These are phyloP conservation scores for Nycticorax nycticorax DNA, from an alignment of 2,113 vertebrate genomes.

Conservation along the genomic window DNA sequence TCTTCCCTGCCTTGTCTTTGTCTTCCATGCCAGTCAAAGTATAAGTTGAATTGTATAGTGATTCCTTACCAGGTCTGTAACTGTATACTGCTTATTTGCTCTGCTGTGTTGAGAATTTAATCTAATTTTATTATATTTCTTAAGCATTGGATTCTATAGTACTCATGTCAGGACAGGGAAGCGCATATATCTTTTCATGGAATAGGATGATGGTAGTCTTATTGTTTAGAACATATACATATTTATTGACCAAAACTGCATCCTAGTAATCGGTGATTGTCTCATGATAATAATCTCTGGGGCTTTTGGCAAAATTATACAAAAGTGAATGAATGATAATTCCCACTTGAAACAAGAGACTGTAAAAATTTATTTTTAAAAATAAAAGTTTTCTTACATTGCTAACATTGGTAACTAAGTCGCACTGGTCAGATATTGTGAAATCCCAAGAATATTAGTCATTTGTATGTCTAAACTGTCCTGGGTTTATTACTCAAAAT, in stretches of 20 bases:
- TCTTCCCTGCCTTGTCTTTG: background rate
- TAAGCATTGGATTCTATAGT: background rate
- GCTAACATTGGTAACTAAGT: background rate
- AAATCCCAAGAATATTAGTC: background rate
- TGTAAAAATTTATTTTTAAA: background rate
- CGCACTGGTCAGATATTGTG: background rate
- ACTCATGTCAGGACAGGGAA: background rate
- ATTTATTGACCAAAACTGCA: conserved; percentile 37
- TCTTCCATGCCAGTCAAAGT: background rate
- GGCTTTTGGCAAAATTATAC: background rate
- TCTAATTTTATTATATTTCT: background rate
- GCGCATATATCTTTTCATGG: background rate
- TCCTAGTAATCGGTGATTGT: conserved; percentile 8
- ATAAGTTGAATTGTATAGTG: background rate
- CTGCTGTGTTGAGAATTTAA: background rate
- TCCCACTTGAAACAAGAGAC: background rate
- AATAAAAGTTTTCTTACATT: background rate
- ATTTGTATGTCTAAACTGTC: background rate
- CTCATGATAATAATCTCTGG: background rate
- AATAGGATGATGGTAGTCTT: conserved; percentile 19
- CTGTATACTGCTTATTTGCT: background rate
- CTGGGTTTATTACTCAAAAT: background rate
- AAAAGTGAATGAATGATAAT: background rate
- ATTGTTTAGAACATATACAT: conserved; percentile 19
- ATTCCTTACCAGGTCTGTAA: background rate